Evolutionary conservation across 2,797 vertebrate genomes (phyloP).

Genomic region (Poecilia wingei): DNA sequence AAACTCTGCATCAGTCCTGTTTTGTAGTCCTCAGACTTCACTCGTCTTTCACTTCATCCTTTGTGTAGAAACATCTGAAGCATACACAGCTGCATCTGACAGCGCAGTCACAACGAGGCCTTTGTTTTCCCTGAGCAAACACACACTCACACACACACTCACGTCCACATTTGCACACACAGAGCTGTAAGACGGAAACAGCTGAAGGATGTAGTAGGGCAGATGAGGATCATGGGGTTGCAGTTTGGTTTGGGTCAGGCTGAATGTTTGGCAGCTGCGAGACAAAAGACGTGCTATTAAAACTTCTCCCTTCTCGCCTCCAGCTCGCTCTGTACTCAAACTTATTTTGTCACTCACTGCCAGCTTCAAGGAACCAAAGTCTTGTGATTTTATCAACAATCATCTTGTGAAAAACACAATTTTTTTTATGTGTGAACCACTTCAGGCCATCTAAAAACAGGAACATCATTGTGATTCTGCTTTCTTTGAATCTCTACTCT

Average conservation of each 20-base stretch:
- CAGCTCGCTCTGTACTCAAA: conserved; percentile 38
- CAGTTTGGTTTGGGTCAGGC: conserved; percentile 69
- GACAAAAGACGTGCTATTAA: conserved; percentile 68
- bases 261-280: conserved; percentile 71
- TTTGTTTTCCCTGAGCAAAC: conserved; percentile 65
- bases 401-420: conserved; percentile 24
- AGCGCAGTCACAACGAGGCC: conserved; percentile 59
- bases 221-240: conserved; percentile 83
- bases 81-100: conserved; percentile 66
- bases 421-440: conserved; percentile 4
- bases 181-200: conserved; percentile 73
- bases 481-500: conserved; percentile 18
- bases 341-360: conserved; percentile 62
- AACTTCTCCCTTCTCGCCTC: conserved; percentile 51
- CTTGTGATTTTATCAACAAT: conserved; percentile 51
- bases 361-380: conserved; percentile 35
- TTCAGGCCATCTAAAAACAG: conserved; percentile 10
- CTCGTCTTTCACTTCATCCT: conserved; percentile 60
- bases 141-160: conserved; percentile 51
- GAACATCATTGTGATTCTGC: conserved; percentile 6
- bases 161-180: conserved; percentile 38
- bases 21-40: conserved; percentile 25
- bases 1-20: conserved; percentile 17
- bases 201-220: conserved; percentile 81
- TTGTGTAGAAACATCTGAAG: conserved; percentile 71